Evolutionary conservation across 2,888 invertebrate genomes (phyloP), one percentile per base, ranked within the genome.

Genomic region (Epinotia nisella): DNA sequence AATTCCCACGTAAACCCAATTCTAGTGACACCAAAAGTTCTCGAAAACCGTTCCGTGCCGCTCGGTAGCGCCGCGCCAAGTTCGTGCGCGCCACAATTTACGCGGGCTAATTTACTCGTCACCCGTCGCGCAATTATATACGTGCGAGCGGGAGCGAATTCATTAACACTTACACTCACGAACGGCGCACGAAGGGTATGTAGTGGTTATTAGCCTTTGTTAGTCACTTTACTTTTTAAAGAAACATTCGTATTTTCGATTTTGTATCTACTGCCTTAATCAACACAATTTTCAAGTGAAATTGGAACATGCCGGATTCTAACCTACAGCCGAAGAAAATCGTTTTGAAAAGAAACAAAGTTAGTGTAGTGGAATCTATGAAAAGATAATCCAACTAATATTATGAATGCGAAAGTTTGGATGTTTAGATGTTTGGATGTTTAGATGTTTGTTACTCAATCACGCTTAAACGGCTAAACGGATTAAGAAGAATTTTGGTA

Each of bases 41-140:
- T 39, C 10, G 17, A 3, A 10, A 13, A 3, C 19, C 60, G 41
- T 39, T 15, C 74, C 74, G 21, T 51, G 41, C n/a, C 45, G 62
- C 59, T 39, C 70, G 70, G 74, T 65, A 64, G 70, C 74, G 67
- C 51, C 51, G 51, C 58, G 66, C 60, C 70, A 58, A 64, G 73
- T 71, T 71, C 81, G 84, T 84, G 81, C 82, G 80, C 80, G 79
- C 77, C 79, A 80, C 87, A 91, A 92, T 92, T 92, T 92, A 83
- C 91, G 88, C 91, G 91, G 85, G 83, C 82, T 90, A 90, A 91
- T 91, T 91, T 89, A 85, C 87, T 85, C 88, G 92, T 92, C 92
- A 92, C 83, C 81, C 81, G 77, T 80, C 83, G 85, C 83, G 80
- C 72, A 75, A 75, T 75, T 75, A 75, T 51, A 51, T 45, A 11